These are phyloP conservation scores for Pseudorhombus dupliciocellatus DNA, from an alignment of 2,113 vertebrate genomes.

Conservation along the genomic window DNA sequence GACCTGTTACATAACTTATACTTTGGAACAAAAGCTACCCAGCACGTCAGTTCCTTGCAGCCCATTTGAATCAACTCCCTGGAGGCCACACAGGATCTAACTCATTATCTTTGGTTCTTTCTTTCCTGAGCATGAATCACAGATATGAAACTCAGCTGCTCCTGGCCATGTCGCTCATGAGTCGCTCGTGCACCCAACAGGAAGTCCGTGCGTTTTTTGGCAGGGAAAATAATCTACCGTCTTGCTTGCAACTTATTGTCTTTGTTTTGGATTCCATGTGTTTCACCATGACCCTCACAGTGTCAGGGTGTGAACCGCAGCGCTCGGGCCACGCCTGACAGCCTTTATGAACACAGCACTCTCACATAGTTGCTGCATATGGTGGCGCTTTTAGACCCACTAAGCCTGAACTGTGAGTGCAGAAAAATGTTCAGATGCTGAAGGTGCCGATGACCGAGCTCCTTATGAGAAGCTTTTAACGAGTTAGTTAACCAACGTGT, in stretches of 20 bases:
- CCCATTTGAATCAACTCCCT: not conserved
- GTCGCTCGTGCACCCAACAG: too few species aligned
- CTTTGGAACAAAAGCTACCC: not conserved
- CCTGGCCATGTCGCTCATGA: too few species aligned
- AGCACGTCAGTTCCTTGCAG: not conserved
- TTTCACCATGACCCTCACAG: not conserved
- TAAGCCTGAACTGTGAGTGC: slow-evolving; percentile 21
- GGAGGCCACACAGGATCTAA: not conserved
- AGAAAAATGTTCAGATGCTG: slow-evolving; percentile 40
- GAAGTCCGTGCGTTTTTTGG: too few species aligned
- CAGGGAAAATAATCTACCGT: not conserved
- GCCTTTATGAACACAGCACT: slow-evolving; percentile 22
- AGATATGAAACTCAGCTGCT: too few species aligned
- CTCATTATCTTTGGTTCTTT: not conserved
- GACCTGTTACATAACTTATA: not conserved
- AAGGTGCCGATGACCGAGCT: slow-evolving; percentile 53
- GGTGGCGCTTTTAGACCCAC: slow-evolving; percentile 9
- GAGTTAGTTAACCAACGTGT: slow-evolving; percentile 49
- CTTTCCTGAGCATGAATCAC: too few species aligned
- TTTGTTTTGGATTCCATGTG: slow-evolving; percentile 17
- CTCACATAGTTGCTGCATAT: slow-evolving; percentile 8
- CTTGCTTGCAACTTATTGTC: slow-evolving; percentile 2
- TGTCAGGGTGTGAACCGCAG: slow-evolving; percentile 17
- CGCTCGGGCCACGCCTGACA: not conserved
- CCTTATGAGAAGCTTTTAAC: slow-evolving; percentile 56